Evolutionary conservation across 2,888 invertebrate species (phyloP).

Genomic region (Lagria hirta): DNA sequence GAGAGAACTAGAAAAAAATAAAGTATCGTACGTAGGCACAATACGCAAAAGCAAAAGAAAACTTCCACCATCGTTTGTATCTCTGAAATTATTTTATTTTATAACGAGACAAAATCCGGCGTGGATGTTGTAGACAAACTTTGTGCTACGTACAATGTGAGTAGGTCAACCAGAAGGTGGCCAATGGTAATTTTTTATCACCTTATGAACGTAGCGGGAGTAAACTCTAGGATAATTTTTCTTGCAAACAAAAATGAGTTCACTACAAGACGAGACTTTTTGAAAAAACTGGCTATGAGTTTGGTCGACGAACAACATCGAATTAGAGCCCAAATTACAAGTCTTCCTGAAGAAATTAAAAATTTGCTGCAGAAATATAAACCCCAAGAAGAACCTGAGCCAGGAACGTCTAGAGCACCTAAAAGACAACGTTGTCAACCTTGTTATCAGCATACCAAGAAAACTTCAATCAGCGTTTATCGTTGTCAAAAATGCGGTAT

Average conservation of each 20-base stretch:
- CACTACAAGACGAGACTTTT: not conserved
- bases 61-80: constrained; percentile 23
- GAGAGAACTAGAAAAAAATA: constrained; percentile 18
- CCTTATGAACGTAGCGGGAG: constrained; percentile 4
- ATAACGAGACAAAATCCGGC: constrained; percentile 21
- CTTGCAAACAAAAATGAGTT: constrained; percentile 2
- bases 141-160: constrained; percentile 19
- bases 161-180: constrained; percentile 20
- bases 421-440: constrained; percentile 6
- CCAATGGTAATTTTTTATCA: constrained; percentile 23
- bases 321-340: constrained; percentile 5
- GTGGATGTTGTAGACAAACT: constrained; percentile 24
- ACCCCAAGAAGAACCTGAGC: not conserved
- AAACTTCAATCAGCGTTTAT: constrained; percentile 5
- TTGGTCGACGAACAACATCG: constrained; percentile 2
- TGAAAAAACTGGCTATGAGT: constrained; percentile 1
- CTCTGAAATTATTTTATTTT: constrained; percentile 14
- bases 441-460: constrained; percentile 2
- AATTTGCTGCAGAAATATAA: constrained; percentile 3
- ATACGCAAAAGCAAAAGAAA: constrained; percentile 26
- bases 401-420: not conserved
- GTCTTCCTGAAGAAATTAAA: not conserved
- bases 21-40: constrained; percentile 25
- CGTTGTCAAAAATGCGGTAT: constrained; percentile 2
- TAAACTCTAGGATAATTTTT: constrained; percentile 3